A percentile compares a stretch with the other conserved stretches of the same genome.
Evolutionary conservation across 1,140 invertebrate genomes (phyloP).

Genomic region (Pseudoatta argentina): DNA sequence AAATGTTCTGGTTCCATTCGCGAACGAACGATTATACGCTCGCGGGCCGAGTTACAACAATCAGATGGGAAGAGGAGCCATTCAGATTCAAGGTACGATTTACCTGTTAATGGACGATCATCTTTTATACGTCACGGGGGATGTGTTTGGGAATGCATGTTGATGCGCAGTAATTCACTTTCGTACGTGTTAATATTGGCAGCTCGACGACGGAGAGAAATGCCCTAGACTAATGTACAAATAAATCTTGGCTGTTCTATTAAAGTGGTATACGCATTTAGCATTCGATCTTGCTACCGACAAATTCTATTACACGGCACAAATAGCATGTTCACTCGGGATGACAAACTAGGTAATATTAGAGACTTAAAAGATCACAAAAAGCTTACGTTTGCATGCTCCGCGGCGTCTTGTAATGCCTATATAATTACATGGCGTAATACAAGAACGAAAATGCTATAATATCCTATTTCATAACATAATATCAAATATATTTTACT

Average conservation of each 20-base stretch:
- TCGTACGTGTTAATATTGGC: slow-evolving; percentile 77
- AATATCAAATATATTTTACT: slow-evolving; percentile 60
- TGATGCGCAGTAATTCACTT: slow-evolving; percentile 76
- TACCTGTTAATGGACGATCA: slow-evolving; percentile 67
- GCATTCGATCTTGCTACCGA: slow-evolving; percentile 61
- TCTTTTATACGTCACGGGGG: slow-evolving; percentile 71
- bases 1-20: slow-evolving; percentile 53
- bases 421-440: slow-evolving; percentile 47
- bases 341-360: slow-evolving; percentile 60
- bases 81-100: slow-evolving; percentile 68
- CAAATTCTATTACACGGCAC: slow-evolving; percentile 61
- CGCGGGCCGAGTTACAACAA: slow-evolving; percentile 43
- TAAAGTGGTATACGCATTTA: slow-evolving; percentile 63
- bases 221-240: slow-evolving; percentile 70
- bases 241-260: slow-evolving; percentile 68
- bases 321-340: slow-evolving; percentile 39
- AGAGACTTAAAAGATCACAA: slow-evolving; percentile 14
- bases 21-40: slow-evolving; percentile 47
- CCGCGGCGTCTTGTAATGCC: slow-evolving; percentile 6
- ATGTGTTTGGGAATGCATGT: slow-evolving; percentile 74
- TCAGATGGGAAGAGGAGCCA: slow-evolving; percentile 25
- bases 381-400: neutral
- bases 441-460: slow-evolving; percentile 32
- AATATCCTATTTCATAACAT: slow-evolving; percentile 33
- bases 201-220: slow-evolving; percentile 69